Evolutionary conservation across 2,888 invertebrate genomes (phyloP), one percentile per base, ranked within the genome.

Genomic region (Leptura quadrifasciata): DNA sequence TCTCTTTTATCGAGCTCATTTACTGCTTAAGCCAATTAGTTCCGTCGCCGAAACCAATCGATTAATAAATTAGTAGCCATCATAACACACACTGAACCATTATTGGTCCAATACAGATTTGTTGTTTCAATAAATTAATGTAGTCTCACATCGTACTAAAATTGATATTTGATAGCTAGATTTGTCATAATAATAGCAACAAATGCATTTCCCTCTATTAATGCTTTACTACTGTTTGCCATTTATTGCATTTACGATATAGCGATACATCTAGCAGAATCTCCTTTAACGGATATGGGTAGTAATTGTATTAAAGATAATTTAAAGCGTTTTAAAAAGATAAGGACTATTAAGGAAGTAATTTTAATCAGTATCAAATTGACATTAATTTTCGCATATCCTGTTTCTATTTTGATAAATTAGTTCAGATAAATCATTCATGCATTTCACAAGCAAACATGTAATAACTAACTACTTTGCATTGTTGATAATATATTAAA

Each of bases 11-110:
- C 39, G 31, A 61, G n/a, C 27, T n/a, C 27, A 31, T 31, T 61
- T 61, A 61, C 17, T 27, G 31, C 31, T 9, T 31, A 61, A 31
- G 47, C 47, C 31, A 31, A 61, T 61, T 61, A 61, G 31, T 31
- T 61, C 60, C 17, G 17, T 17, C 60, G 12, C 27, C n/a, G 6
- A 27, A 58, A 27, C 17, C 47, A n/a, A 47, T 47, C 58, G 21
- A 24, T 58, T 6, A n/a, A 27, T 58, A 58, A 31, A 27, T 58
- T 27, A 24, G 58, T 27, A 58, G 27, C 58, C 24, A 1, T 58
- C n/a, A 27, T 58, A 24, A 24, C 27, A 58, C 15, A 2, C 58
- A 58, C 12, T 58, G 27, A 8, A 58, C 24, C 21, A 58, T 58
- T 21, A 57, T 4, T 21, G 57, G 12, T 15, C 9, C 10, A 21